phyloP scores from a whole-genome alignment of 2,888 invertebrate genomes.

The Pachliopta kotzebuea region DNA sequence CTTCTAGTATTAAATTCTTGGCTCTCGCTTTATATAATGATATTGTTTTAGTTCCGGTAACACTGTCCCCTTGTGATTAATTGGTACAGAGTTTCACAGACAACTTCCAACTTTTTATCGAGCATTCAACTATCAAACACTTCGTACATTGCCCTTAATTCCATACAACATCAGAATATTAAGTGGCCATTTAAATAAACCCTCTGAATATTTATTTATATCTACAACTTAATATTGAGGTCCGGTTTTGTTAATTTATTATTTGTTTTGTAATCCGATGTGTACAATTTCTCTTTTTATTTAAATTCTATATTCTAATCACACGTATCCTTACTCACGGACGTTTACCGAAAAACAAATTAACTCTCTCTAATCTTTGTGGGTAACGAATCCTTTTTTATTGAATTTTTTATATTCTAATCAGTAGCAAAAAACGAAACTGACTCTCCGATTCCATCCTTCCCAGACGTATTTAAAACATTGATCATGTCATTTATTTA shows the following conservation, averaged over 20 bases:
- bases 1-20: too few relatives aligned
- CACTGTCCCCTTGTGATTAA: neutral
- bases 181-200: conserved; percentile 5
- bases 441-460: neutral
- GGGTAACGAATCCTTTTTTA: conserved; percentile 9
- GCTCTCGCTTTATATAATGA: too few relatives aligned
- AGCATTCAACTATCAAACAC: conserved; percentile 1
- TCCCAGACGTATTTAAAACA: neutral
- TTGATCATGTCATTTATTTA: neutral
- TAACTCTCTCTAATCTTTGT: conserved; percentile 41
- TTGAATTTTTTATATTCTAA: conserved; percentile 15
- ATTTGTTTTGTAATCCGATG: conserved; percentile 16
- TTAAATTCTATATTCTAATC: conserved; percentile 49
- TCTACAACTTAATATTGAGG: neutral
- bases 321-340: conserved; percentile 34
- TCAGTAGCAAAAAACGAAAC: conserved; percentile 7
- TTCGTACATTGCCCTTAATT: conserved; percentile 11
- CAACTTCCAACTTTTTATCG: neutral
- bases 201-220: neutral
- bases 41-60: neutral
- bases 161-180: conserved; percentile 2
- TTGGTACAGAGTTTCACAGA: neutral
- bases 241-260: conserved; percentile 15
- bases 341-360: conserved; percentile 42
- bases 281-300: conserved; percentile 37